Evolutionary conservation across 2,113 vertebrate genomes (phyloP), one percentile per base, ranked within the genome.

Genomic region (Salvelinus namaycush): DNA sequence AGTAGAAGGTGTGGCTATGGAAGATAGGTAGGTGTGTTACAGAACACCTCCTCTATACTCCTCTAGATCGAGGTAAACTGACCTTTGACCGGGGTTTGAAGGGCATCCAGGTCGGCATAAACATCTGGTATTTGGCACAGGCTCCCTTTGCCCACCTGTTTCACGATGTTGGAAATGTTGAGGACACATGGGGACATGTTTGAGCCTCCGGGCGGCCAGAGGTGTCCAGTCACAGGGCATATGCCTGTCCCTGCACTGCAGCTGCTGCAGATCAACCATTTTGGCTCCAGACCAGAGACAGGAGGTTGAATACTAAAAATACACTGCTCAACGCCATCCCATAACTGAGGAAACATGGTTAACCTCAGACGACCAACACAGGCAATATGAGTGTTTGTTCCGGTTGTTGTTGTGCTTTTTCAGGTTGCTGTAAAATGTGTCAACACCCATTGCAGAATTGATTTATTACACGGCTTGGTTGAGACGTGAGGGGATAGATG

Each of bases 381-480:
- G 26, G 16, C 7, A 31, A 59, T 31, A 4, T 54, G 51, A 54
- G 1, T 14, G 51, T 31, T 29, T 57, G 26, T 20, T 65, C 70
- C 62, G 59, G 49, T 16, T 66, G 64, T 5, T 54, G 26, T 72
- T 72, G 27, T 22, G 8, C n/a, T 62, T 72, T 60, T 77, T 49
- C 24, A 24, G 73, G 59, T 44, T 71, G 73, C 65, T 70, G 48
- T 77, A 73, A 74, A 68, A 74, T n/a, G 44, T 84, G 74, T 78
- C 72, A 72, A 70, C 48, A 72, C 62, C 76, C 73, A 60, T 9
- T 22, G 27, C 75, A 59, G 14, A 82, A 80, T 60, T 79, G 65
- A 89, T 88, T 84, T 82, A 84, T 70, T 26, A 68, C 64, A 81
- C 77, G n/a, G 81, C 24, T 72, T 69, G 59, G 24, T 74, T 29